Percentiles rank a stretch among this genome's conserved stretches.
Conservation (phyloP, 2,888 invertebrate species). For the Dicyrtoma fusca region DNA sequence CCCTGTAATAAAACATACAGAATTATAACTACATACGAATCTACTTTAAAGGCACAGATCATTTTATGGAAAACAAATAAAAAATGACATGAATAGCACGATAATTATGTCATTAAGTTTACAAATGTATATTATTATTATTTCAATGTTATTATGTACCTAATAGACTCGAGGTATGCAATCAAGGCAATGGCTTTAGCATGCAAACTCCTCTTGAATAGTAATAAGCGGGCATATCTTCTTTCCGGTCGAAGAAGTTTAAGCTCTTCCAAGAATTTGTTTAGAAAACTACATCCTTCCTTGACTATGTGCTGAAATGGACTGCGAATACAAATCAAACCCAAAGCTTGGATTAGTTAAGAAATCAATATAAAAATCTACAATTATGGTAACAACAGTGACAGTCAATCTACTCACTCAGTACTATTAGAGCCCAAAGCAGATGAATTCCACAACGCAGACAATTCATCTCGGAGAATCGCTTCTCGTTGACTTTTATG, state of each 20-base stretch:
- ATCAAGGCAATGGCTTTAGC: conserved; percentile 53
- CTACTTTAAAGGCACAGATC: neutral
- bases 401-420: conserved; percentile 48
- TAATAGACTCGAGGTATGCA: conserved; percentile 49
- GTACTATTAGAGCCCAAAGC: conserved; percentile 37
- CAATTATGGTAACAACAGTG: neutral
- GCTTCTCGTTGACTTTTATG: conserved; percentile 44
- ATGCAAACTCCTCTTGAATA: conserved; percentile 50
- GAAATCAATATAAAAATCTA: conserved; percentile 1
- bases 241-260: conserved; percentile 45
- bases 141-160: conserved; percentile 45
- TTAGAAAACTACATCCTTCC: conserved; percentile 51
- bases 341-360: neutral
- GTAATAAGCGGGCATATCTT: conserved; percentile 48
- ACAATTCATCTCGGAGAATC: conserved; percentile 50
- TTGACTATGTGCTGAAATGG: conserved; percentile 48
- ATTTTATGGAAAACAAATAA: neutral
- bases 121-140: neutral
- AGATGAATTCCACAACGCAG: conserved; percentile 49
- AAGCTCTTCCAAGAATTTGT: conserved; percentile 50
- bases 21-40: neutral
- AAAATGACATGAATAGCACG: neutral
- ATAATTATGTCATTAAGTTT: neutral
- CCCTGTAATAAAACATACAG: conserved; percentile 40
- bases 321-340: conserved; percentile 26